Conservation (phyloP, 2,888 invertebrate species). For the Spilosoma lubricipeda region DNA sequence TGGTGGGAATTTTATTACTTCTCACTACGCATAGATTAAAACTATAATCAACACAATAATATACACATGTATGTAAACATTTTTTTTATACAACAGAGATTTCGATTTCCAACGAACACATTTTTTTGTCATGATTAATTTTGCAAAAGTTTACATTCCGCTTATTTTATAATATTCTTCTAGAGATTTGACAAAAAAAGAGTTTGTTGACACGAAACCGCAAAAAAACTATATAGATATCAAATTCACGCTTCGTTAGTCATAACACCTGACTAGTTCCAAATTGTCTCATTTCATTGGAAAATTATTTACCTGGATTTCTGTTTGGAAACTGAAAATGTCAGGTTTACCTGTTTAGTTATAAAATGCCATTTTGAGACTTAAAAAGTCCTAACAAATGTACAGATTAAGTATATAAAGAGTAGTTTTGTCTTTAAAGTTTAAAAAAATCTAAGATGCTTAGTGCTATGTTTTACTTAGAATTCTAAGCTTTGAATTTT, state of each 20-base stretch:
- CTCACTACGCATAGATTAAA: neutral
- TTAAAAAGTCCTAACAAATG: no score
- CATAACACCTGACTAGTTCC: slow-evolving; percentile 24
- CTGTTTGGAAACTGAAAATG: slow-evolving; percentile 2
- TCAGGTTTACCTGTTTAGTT: neutral
- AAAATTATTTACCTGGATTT: slow-evolving; percentile 19
- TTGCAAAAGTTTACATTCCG: neutral
- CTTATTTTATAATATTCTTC: neutral
- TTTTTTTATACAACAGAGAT: neutral
- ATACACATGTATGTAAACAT: neutral
- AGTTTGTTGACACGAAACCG: neutral
- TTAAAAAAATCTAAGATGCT: no score
- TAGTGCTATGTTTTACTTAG: neutral
- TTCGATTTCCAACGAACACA: neutral
- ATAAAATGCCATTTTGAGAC: neutral
- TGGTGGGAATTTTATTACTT: neutral
- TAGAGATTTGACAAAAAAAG: neutral
- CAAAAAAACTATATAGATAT: slow-evolving; percentile 19
- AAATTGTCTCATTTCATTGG: slow-evolving; percentile 24
- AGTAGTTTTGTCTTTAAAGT: neutral
- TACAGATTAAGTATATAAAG: no score
- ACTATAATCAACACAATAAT: neutral
- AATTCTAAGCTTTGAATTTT: neutral
- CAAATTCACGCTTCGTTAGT: slow-evolving; percentile 26
- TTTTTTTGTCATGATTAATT: neutral